These are phyloP conservation scores for Megaceryle alcyon DNA, from an alignment of 2,797 vertebrate genomes.

Conservation along the genomic window DNA sequence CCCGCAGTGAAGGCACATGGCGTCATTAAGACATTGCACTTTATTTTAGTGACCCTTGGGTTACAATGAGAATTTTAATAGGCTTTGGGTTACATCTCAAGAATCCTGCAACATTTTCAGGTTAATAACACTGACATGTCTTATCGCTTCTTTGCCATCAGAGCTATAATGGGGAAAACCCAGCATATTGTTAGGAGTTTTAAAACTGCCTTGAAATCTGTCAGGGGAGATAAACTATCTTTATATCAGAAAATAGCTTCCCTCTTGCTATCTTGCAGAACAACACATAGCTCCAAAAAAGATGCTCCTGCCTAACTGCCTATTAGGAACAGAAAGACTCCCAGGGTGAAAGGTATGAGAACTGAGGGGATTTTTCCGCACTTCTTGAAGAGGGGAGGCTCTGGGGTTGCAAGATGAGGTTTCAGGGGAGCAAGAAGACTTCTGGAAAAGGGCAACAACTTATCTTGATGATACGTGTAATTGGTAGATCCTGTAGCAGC, in stretches of 20 bases:
- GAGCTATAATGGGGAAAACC: constrained; percentile 49
- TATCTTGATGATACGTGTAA: not conserved
- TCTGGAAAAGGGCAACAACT: not conserved
- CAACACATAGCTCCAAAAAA: not conserved
- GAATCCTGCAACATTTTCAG: not conserved
- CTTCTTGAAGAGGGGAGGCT: not conserved
- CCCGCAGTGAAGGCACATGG: accelerated
- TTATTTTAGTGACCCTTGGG: not conserved
- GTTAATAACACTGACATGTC: constrained; percentile 38
- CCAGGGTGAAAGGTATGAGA: not conserved
- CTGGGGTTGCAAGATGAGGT: not conserved
- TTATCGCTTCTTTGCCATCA: constrained; percentile 1
- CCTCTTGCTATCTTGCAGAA: not conserved
- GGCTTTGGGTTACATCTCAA: not conserved
- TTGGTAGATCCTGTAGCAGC: not conserved
- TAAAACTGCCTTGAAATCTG: constrained; percentile 61
- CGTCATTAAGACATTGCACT: not conserved
- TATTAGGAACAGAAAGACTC: not conserved
- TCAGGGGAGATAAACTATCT: constrained; percentile 59
- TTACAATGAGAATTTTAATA: constrained; percentile 44
- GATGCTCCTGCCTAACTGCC: not conserved
- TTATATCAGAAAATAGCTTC: constrained; percentile 63
- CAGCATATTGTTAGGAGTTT: constrained; percentile 46
- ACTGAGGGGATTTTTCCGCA: not conserved
- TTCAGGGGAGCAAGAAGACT: not conserved